Evolutionary conservation across 2,888 invertebrate species (phyloP).

Genomic region (Steromphala cineraria): DNA sequence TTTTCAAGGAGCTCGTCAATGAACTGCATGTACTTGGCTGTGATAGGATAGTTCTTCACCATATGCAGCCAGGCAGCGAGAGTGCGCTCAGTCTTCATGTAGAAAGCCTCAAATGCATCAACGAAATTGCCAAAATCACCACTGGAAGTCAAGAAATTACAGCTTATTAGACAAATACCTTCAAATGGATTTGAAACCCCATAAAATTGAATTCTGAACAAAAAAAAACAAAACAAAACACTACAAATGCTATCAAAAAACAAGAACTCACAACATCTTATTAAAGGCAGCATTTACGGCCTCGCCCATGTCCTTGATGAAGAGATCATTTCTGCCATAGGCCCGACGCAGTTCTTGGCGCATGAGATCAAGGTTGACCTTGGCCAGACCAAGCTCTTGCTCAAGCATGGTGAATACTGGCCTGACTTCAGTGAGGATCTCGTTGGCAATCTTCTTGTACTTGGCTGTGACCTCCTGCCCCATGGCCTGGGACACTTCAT

Average conservation of each 20-base stretch:
- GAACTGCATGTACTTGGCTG: conserved; percentile 31
- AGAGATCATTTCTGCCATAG: conserved; percentile 56
- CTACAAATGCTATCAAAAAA: no score
- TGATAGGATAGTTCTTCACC: conserved; percentile 36
- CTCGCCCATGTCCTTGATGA: conserved; percentile 52
- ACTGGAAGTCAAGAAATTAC: neutral
- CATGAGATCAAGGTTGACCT: conserved; percentile 41
- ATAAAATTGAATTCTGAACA: no score
- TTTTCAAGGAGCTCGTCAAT: conserved; percentile 27
- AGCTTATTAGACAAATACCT: neutral
- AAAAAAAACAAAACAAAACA: no score
- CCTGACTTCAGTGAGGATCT: conserved; percentile 48
- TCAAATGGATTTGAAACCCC: neutral
- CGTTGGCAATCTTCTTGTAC: conserved; percentile 47
- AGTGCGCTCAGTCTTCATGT: neutral
- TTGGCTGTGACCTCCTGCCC: conserved; percentile 48
- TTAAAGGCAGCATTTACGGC: conserved; percentile 10
- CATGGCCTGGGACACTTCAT: conserved; percentile 24
- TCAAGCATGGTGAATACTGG: conserved; percentile 41
- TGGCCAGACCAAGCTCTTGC: conserved; percentile 28
- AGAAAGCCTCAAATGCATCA: neutral
- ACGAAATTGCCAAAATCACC: neutral
- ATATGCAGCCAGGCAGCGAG: conserved; percentile 6
- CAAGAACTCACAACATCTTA: neutral
- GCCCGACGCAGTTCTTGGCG: conserved; percentile 50